Evolutionary conservation across 2,113 vertebrate genomes (phyloP), one percentile per base, ranked within the genome.

Genomic region (Empidonax alnorum): DNA sequence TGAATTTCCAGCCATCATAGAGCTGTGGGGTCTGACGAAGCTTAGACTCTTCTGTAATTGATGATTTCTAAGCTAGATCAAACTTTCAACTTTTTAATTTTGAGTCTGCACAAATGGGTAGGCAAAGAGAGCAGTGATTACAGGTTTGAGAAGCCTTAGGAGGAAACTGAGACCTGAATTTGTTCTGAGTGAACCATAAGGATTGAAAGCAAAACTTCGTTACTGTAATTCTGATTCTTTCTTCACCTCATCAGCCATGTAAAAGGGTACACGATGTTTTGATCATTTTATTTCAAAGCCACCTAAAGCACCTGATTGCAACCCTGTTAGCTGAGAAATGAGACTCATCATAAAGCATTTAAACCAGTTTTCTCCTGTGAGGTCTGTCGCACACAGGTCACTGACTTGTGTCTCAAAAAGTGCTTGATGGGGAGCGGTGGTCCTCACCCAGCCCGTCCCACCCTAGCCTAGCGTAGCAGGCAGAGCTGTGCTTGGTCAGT

Each of bases 401-500:
- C 44, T 68, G 33, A 46, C 11, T 55, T 62, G 14, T 11, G 10
- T 75, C 50, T 61, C 53, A 53, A 19, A 42, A 83, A 77, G 25
- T 31, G 27, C 55, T 63, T 74, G 49, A n/a, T 2, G 12, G 65
- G 20, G 50, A 74, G 30, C 59, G 28, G 35, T 63, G 76, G 5
- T 83, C 46, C 31, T 92, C 30, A 6, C 21, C 44, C 28, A 49
- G 13, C 16, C 37, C 30, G 42, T 18, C 37, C 52, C 46, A 30
- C 7, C 66, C 62, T 9, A 47, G 17, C 19, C 39, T 35, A n/a
- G 44, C 0, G 0, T 5, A 56, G 62, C 25, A 27, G 30, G 30
- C 46, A 67, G 30, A 59, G 55, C 18, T 74, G 24, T 1, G 8
- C 47, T 77, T 71, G 77, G 65, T 65, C 3, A 3, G 24, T 39